Evolutionary conservation across 2,113 vertebrate species (phyloP).

Genomic region (Bothrops jararaca): DNA sequence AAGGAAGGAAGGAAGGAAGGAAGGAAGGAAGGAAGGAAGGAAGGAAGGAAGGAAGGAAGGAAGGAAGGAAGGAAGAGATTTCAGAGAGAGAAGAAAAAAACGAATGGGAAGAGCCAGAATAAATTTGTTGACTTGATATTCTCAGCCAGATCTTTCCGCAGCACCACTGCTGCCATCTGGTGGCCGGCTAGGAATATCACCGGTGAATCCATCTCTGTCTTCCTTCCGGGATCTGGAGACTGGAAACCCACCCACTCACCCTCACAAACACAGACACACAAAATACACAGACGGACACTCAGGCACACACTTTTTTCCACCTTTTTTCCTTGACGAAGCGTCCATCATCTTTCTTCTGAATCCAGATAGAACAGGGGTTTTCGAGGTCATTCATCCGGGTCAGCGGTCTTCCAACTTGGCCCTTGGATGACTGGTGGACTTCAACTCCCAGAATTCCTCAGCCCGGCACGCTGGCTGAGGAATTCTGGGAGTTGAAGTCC

Average conservation of each 20-base stretch:
- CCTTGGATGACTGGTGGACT: too few relatives aligned
- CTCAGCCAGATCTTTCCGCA: neutral
- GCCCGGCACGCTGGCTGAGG: too few relatives aligned
- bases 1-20: slow-evolving; percentile 10
- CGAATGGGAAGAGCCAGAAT: neutral
- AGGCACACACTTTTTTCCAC: too few relatives aligned
- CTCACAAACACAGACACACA: neutral
- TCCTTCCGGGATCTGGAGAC: neutral
- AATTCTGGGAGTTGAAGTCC: too few relatives aligned
- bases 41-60: too few relatives aligned
- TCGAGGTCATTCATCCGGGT: neutral
- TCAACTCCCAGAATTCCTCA: too few relatives aligned
- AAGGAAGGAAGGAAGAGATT: neutral
- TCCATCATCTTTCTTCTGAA: neutral
- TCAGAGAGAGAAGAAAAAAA: too few relatives aligned
- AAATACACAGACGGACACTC: too few relatives aligned
- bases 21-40: neutral
- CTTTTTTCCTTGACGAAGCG: neutral
- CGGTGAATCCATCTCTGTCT: neutral
- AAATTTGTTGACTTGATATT: neutral
- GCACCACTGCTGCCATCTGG: neutral
- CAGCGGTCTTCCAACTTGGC: too few relatives aligned
- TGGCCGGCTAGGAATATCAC: neutral
- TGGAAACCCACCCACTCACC: too few relatives aligned
- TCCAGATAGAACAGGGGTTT: neutral